Evolutionary conservation across 2,888 invertebrate genomes (phyloP), one percentile per base, ranked within the genome.

Genomic region (Erannis defoliaria): DNA sequence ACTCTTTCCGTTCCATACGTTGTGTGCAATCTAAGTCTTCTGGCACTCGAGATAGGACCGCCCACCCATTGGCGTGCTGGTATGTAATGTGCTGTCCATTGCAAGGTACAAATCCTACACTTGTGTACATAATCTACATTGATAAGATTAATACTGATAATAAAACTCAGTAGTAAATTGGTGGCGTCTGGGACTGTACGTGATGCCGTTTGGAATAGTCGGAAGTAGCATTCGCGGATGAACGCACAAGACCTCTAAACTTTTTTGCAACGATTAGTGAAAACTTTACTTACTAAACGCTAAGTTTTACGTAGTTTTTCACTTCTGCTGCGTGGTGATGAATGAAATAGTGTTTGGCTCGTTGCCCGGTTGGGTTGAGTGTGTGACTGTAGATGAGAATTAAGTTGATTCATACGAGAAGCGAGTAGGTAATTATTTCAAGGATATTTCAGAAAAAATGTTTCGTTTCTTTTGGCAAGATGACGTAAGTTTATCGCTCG

Each of bases 71-170:
- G 72, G 81, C 77, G 76, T 82, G 83, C 72, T 84, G 82, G 78
- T 86, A 85, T 72, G 79, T 79, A 81, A 87, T 88, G 80, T 86
- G 85, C 80, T 86, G 86, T 70, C 88, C 88, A 87, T 88, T 86
- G 86, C 86, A 86, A 75, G 79, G 78, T 74, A 82, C 76, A 78
- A 80, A 85, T 78, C 80, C 80, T 74, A 84, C 90, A 89, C 89
- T 89, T 90, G 91, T 88, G 85, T 86, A 90, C 89, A 90, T 88
- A 90, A 88, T 91, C 90, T 89, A 77, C 71, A 67, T 62, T 82
- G 92, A 92, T 92, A 92, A 91, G 91, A 91, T 92, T 79, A 74
- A 59, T 18, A 45, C 43, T 61, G 62, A 74, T 78, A 75, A 73
- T 71, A 73, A 68, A 70, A 72, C 66, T 69, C 68, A 71, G 70